Conservation (phyloP, 2,888 invertebrate species). For the Xestoiulus laeticollis region DNA sequence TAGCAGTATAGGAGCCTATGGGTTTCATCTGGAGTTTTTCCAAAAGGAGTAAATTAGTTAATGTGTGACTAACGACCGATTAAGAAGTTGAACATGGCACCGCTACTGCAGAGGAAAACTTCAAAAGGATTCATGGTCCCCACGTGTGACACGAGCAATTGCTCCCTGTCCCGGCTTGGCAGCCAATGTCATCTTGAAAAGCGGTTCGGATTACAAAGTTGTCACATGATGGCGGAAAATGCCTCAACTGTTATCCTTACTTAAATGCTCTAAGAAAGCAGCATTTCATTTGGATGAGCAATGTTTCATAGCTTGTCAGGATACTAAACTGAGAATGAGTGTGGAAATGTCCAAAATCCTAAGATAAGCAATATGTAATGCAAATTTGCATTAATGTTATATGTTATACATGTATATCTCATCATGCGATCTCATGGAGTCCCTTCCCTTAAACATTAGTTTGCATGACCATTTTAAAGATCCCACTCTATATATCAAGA, state of each 20-base stretch:
- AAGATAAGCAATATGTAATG: too few relatives aligned
- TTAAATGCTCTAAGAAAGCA: too few relatives aligned
- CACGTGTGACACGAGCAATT: slow-evolving; percentile 30
- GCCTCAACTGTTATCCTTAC: not conserved
- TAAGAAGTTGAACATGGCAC: slow-evolving; percentile 14
- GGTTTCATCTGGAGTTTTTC: slow-evolving; percentile 19
- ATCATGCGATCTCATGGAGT: too few relatives aligned
- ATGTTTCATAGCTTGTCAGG: too few relatives aligned
- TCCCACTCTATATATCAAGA: too few relatives aligned
- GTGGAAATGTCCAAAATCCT: too few relatives aligned
- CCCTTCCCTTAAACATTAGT: too few relatives aligned
- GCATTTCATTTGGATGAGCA: too few relatives aligned
- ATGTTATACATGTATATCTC: too few relatives aligned
- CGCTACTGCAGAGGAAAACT: not conserved
- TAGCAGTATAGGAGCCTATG: not conserved
- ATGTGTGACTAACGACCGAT: slow-evolving; percentile 43
- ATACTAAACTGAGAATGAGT: too few relatives aligned
- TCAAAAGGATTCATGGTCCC: not conserved
- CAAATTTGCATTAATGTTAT: too few relatives aligned
- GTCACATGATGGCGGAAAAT: not conserved
- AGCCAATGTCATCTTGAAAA: not conserved
- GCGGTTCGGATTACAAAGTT: not conserved
- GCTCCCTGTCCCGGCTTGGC: not conserved
- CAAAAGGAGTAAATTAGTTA: slow-evolving; percentile 21
- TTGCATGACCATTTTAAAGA: too few relatives aligned